Conservation (phyloP, 1,140 invertebrate species). For the Hydropsyche tenuis region DNA sequence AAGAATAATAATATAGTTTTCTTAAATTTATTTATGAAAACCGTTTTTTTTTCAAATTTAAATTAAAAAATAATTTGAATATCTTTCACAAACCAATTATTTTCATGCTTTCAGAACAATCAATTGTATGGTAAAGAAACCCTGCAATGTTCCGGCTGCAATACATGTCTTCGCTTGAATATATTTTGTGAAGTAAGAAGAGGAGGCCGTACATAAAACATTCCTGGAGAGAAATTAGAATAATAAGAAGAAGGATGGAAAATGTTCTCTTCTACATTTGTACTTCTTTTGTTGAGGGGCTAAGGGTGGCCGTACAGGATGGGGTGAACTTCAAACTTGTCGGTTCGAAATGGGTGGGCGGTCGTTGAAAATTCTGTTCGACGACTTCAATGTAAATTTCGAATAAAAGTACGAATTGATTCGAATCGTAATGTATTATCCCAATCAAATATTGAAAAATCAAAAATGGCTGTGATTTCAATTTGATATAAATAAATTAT, state of each 20-base stretch:
- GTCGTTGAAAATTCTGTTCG: neutral
- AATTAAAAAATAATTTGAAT: too few species aligned
- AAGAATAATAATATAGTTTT: too few species aligned
- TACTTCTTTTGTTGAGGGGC: conserved; percentile 40
- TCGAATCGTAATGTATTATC: too few species aligned
- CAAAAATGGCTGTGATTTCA: neutral
- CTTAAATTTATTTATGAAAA: too few species aligned
- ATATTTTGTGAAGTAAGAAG: neutral
- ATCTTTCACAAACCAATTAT: too few species aligned
- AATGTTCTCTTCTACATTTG: conserved; percentile 45
- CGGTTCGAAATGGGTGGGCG: neutral
- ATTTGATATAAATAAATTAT: neutral
- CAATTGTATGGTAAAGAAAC: neutral
- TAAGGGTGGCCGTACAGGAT: neutral
- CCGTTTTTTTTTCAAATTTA: too few species aligned
- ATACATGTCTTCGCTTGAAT: neutral
- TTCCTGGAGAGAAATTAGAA: conserved; percentile 49
- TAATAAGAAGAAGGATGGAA: conserved; percentile 49
- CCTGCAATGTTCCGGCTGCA: neutral
- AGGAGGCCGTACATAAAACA: conserved; percentile 42
- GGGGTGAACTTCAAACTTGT: neutral
- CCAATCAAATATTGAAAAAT: too few species aligned
- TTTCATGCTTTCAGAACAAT: neutral
- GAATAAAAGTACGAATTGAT: too few species aligned
- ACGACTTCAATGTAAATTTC: neutral